A percentile compares a stretch with the other conserved stretches of the same genome.
Evolutionary conservation across 1,140 invertebrate genomes (phyloP).

Genomic region (Lordiphosa stackelbergi): DNA sequence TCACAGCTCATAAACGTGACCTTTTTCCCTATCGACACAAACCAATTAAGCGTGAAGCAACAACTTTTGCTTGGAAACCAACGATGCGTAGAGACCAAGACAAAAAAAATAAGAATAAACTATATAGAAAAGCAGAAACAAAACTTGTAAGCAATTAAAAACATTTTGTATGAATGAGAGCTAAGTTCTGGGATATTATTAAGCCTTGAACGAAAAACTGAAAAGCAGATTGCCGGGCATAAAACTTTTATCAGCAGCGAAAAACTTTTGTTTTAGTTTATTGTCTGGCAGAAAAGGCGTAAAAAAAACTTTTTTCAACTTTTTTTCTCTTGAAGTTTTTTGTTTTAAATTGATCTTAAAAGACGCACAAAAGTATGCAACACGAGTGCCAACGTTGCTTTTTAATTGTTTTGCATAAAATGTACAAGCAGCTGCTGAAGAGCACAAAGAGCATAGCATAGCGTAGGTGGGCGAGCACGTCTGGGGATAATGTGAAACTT

Average conservation of each 20-base stretch:
- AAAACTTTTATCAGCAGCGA: conserved; percentile 52
- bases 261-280: conserved; percentile 70
- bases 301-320: conserved; percentile 36
- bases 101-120: no score
- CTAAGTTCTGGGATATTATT: conserved; percentile 1
- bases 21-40: no score
- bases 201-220: neutral
- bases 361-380: conserved; percentile 36
- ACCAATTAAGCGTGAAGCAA: no score
- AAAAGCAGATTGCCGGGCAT: no score
- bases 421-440: neutral
- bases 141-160: no score
- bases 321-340: neutral
- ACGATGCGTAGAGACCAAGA: no score
- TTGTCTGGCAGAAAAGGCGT: conserved; percentile 51
- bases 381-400: conserved; percentile 28
- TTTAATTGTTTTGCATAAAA: conserved; percentile 13
- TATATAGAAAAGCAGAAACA: no score
- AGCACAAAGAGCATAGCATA: neutral
- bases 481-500: conserved; percentile 29
- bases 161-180: no score
- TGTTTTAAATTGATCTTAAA: conserved; percentile 21
- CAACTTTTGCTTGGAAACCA: no score
- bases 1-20: no score
- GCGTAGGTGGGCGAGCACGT: conserved; percentile 6